Percentiles rank a stretch among this genome's conserved stretches.
These are phyloP conservation scores for Triplophysa rosa DNA, from an alignment of 2,113 vertebrate genomes.

Conservation along the genomic window DNA sequence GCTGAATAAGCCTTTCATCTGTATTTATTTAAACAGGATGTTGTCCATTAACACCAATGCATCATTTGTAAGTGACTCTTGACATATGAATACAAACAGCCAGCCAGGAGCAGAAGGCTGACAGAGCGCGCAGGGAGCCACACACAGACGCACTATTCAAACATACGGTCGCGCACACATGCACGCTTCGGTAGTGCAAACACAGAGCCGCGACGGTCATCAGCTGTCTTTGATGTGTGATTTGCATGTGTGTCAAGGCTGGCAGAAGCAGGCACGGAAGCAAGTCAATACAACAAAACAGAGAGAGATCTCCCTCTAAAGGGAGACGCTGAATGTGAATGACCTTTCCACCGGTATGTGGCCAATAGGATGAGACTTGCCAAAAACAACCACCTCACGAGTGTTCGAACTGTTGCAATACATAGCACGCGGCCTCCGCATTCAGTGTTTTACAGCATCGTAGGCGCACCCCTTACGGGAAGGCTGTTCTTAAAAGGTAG, in stretches of 20 bases:
- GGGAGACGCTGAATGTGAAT: neutral
- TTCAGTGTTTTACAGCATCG: too few species aligned
- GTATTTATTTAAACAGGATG: constrained; percentile 76
- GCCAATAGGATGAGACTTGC: neutral
- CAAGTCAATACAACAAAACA: neutral
- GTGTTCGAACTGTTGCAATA: too few species aligned
- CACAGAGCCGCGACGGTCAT: constrained; percentile 33
- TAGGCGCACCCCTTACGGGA: neutral
- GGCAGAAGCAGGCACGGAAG: constrained; percentile 7
- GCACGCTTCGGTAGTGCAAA: constrained; percentile 32
- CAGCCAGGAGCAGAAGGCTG: constrained; percentile 54
- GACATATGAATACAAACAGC: constrained; percentile 78
- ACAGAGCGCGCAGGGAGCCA: constrained; percentile 28
- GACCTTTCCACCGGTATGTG: neutral
- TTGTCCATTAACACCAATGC: constrained; percentile 70
- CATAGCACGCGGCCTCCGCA: neutral
- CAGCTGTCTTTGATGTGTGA: constrained; percentile 25
- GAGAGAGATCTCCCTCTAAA: neutral
- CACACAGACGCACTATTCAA: constrained; percentile 51
- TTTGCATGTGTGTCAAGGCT: constrained; percentile 34
- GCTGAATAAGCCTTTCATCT: constrained; percentile 62
- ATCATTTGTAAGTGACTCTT: constrained; percentile 73
- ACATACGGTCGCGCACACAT: constrained; percentile 1
- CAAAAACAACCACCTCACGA: too few species aligned
- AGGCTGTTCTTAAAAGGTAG: neutral